These are phyloP conservation scores for Andrena fulva DNA, from an alignment of 2,888 invertebrate genomes.

Conservation along the genomic window DNA sequence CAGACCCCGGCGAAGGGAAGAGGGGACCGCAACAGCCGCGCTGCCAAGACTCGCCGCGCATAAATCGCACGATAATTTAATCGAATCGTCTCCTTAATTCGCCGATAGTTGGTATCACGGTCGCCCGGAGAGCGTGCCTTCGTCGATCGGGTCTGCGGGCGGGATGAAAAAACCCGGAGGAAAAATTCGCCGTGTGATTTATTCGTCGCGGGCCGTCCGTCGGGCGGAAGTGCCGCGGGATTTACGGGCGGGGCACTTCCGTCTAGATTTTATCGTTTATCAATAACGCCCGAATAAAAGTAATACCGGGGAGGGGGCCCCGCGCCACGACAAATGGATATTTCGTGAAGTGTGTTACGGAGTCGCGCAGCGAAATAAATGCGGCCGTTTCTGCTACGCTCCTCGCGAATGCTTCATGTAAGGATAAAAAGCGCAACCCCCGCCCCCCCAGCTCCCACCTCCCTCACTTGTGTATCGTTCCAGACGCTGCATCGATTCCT, in stretches of 20 bases:
- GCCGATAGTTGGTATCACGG: constrained; percentile 67
- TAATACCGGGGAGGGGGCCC: constrained; percentile 58
- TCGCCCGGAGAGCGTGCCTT: constrained; percentile 64
- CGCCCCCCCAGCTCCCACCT: neutral
- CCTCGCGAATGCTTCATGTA: constrained; percentile 22
- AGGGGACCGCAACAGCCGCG: neutral
- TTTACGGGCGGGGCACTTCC: constrained; percentile 78
- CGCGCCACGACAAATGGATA: constrained; percentile 71
- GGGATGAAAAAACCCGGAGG: constrained; percentile 1
- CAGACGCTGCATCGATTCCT: constrained; percentile 46
- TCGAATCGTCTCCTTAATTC: constrained; percentile 67
- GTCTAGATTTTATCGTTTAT: constrained; percentile 82
- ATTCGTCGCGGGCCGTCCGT: constrained; percentile 79
- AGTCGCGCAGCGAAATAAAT: constrained; percentile 62
- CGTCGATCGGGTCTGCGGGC: constrained; percentile 23
- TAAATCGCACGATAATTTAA: constrained; percentile 66
- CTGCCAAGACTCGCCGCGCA: constrained; percentile 15
- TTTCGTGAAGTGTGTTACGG: constrained; percentile 72
- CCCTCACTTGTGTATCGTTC: constrained; percentile 34
- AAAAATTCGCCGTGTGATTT: constrained; percentile 74
- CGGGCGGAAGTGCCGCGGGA: constrained; percentile 78
- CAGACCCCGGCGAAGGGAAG: neutral
- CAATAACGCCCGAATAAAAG: constrained; percentile 77
- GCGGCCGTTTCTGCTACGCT: constrained; percentile 49
- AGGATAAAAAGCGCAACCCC: constrained; percentile 27